Evolutionary conservation across 2,888 invertebrate genomes (phyloP).

Genomic region (Acleris laterana): DNA sequence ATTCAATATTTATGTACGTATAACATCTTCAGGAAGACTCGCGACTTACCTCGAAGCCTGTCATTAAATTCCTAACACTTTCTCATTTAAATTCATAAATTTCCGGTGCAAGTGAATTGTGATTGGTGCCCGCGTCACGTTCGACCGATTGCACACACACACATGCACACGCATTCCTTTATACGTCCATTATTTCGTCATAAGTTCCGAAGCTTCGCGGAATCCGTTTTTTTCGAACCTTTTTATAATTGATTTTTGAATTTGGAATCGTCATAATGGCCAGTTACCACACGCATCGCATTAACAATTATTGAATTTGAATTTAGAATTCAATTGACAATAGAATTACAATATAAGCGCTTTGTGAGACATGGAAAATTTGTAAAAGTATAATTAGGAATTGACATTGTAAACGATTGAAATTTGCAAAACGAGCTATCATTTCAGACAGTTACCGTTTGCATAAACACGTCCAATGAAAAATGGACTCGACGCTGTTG

Average conservation of each 20-base stretch:
- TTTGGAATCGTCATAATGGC: slow-evolving; percentile 4
- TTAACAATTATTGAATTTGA: not conserved
- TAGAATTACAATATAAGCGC: not conserved
- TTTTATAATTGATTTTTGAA: slow-evolving; percentile 17
- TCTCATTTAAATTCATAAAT: slow-evolving; percentile 84
- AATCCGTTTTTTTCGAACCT: slow-evolving; percentile 27
- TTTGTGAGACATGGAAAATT: not conserved
- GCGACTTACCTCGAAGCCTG: slow-evolving; percentile 66
- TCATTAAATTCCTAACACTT: slow-evolving; percentile 83
- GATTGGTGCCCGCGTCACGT: slow-evolving; percentile 73
- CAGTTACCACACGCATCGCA: slow-evolving; percentile 1
- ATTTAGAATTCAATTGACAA: not conserved
- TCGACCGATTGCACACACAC: slow-evolving; percentile 71
- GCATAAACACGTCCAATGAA: slow-evolving; percentile 15
- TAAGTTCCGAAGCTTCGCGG: slow-evolving; percentile 34
- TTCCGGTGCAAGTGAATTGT: slow-evolving; percentile 76
- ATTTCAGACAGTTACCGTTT: slow-evolving; percentile 43
- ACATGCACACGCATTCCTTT: slow-evolving; percentile 47
- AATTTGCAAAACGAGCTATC: slow-evolving; percentile 60
- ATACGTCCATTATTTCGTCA: slow-evolving; percentile 49
- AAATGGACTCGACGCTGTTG: slow-evolving; percentile 12
- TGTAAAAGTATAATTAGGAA: slow-evolving; percentile 4
- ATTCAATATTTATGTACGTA: slow-evolving; percentile 69
- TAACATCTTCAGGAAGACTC: slow-evolving; percentile 56
- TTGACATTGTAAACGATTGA: slow-evolving; percentile 49